Evolutionary conservation across 2,113 vertebrate species (phyloP), one percentile per base, ranked within the genome.

Genomic region (Tragelaphus imberbis): DNA sequence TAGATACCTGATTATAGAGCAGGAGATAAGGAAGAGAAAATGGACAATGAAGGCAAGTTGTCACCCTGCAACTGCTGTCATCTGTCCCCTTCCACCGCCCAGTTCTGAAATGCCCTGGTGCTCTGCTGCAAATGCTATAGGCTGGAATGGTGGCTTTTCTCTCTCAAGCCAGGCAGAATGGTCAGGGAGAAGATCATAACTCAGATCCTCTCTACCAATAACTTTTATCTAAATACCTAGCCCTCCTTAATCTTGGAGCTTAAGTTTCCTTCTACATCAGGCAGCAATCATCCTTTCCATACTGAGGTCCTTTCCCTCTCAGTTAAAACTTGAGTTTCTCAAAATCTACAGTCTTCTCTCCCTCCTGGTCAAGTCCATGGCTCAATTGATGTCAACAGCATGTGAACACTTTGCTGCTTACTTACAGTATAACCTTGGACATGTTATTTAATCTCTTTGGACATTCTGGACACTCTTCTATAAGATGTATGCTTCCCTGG

Each of bases 51-150:
- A 61, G 11, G 40, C 19, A 19, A 33, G 40, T 9, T 75, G 71
- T 75, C 36, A 44, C 36, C 5, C 58, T 49, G 7, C 40, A 87
- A 7, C 27, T 33, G 3, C 84, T 33, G 40, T 11, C 59, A 44
- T 63, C 84, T 23, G 16, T 7, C 23, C 17, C 28, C 19, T 28
- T 87, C 84, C 56, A 6, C 2, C 0, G 0, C 11, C 17, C 4
- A n/a, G 59, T 1, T 63, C 0, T 87, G 59, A 30, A 47, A 47
- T 49, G 27, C 77, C 77, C 44, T 49, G 55, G 16, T 86, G 16
- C 30, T 53, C 61, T 68, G 58, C 2, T 11, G 9, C 63, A 88
- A 36, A 55, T 16, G 1, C 1, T 7, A 8, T 9, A 75, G 28
- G 44, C 59, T 63, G 12, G 30, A 19, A 19, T 15, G 28, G 30